phyloP scores from a whole-genome alignment of 2,113 vertebrate genomes.

The Scytalopus superciliaris region DNA sequence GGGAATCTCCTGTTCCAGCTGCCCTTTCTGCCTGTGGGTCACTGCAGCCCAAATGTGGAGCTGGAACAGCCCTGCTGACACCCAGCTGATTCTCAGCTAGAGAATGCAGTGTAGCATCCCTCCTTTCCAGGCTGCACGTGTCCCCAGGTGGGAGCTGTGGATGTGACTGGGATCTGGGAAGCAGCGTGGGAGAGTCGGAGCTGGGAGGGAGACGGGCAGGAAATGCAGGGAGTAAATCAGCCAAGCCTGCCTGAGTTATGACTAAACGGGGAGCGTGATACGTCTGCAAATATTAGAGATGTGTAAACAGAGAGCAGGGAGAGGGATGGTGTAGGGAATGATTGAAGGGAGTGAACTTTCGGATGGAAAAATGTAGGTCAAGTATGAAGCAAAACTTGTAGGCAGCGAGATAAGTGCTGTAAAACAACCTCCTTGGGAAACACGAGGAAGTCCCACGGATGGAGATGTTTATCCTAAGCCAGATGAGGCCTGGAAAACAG shows the following conservation, averaged over 20 bases:
- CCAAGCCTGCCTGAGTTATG: neutral
- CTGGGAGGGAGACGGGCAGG: neutral
- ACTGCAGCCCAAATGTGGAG: neutral
- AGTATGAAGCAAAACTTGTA: slow-evolving; percentile 23
- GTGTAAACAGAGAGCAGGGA: slow-evolving; percentile 51
- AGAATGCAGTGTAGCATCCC: neutral
- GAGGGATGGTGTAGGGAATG: slow-evolving; percentile 7
- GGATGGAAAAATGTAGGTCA: slow-evolving; percentile 58
- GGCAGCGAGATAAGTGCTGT: neutral
- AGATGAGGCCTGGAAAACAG: neutral
- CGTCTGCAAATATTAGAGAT: slow-evolving; percentile 46
- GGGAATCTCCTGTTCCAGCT: accelerated
- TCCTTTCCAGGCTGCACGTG: neutral
- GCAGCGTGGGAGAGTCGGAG: neutral
- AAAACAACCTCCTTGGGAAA: neutral
- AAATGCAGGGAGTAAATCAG: slow-evolving; percentile 8
- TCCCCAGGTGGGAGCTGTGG: neutral
- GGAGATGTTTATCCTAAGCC: neutral
- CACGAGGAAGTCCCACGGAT: neutral
- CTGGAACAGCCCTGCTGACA: neutral
- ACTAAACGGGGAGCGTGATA: slow-evolving; percentile 2
- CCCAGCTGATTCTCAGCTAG: neutral
- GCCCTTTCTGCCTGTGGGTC: neutral
- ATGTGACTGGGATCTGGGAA: neutral
- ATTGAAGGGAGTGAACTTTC: slow-evolving; percentile 62